Evolutionary conservation across 2,113 vertebrate genomes (phyloP), one percentile per base, ranked within the genome.

Genomic region (Platysteira castanea): DNA sequence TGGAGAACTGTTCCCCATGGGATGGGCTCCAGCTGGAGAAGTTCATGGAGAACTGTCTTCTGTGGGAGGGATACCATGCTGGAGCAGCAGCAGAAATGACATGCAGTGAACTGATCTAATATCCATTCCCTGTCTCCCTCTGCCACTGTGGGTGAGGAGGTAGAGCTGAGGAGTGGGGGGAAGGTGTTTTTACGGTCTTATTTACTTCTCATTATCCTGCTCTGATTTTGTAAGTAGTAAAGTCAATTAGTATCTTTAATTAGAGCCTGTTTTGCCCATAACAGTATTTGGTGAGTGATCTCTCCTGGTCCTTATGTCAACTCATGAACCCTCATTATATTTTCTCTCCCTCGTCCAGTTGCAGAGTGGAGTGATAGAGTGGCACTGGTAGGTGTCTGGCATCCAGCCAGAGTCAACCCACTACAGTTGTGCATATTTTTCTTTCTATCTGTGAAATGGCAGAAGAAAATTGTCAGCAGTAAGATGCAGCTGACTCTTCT

Each of bases 261-360:
- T 60, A 23, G 12, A 78, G 28, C 14, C 53, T 22, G 9, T 37
- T 68, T 37, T 44, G 14, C 11, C 33, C 27, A 10, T 15, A 37
- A 44, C 0, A 0, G 28, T n/a, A 37, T 28, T 46, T 46, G 39
- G 18, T n/a, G 33, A 23, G 6, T 13, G 39, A 53, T 28, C 28
- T 20, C 33, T 61, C 31, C 46, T 15, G 27, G 27, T 52, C 33
- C 10, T 53, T 46, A 30, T 39, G 19, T 47, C 49, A 76, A 12
- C 9, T 33, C 37, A n/a, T 28, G 46, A 53, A 33, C 17, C 14
- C 15, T 18, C 71, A 31, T 37, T 50, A 12, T 52, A 33, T 87
- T 33, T 69, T 61, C 23, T n/a, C 15, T 46, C 19, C 12, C 39
- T 23, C 46, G 39, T 60, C 46, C 27, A 27, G 33, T 39, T 60